Evolutionary conservation across 2,888 invertebrate genomes (phyloP), one percentile per base, ranked within the genome.

Genomic region (Tetanocera ferruginea): DNA sequence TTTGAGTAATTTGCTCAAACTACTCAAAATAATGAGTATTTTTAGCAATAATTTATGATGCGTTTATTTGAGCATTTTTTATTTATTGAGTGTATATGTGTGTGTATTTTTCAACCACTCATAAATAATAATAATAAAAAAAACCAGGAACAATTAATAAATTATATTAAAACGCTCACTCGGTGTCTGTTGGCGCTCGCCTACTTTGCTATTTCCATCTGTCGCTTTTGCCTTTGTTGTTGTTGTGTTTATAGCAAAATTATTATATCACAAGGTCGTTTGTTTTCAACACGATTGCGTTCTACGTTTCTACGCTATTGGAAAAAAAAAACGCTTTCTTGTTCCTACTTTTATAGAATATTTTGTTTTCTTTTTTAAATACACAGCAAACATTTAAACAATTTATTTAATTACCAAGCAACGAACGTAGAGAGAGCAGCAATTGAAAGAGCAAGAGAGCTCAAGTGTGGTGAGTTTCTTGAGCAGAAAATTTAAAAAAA

Each of bases 261-360:
- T 71, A 62, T 71, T 76, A 76, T 76, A 76, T 76, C 76, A 62
- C 76, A 71, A 76, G 71, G 76, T 76, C 76, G 70, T 70, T 71
- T 37, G 70, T 31, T 76, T 4, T 76, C 70, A 43, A 23, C 25
- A 37, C 14, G 57, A n/a, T 49, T 60, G 62, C 37, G n/a, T 51
- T 64, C 17, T n/a, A 62, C 67, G 75, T 67, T 76, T 66, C 43
- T 64, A 19, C n/a, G 64, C 60, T 70, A 19, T 62, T 49, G 9
- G 23, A 51, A 8, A 43, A 37, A 37, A 37, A 37, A 4, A 34
- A 23, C 37, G 25, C 31, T 34, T 37, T 60, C 23, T 66, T 75
- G 43, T 60, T 73, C 43, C 43, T 73, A 49, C 72, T 73, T 73
- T 51, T 34, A 69, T 23, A 69, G 23, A 34, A 28, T 25, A 57